Conservation (phyloP, 2,113 vertebrate genomes). For the Mastomys coucha region DNA sequence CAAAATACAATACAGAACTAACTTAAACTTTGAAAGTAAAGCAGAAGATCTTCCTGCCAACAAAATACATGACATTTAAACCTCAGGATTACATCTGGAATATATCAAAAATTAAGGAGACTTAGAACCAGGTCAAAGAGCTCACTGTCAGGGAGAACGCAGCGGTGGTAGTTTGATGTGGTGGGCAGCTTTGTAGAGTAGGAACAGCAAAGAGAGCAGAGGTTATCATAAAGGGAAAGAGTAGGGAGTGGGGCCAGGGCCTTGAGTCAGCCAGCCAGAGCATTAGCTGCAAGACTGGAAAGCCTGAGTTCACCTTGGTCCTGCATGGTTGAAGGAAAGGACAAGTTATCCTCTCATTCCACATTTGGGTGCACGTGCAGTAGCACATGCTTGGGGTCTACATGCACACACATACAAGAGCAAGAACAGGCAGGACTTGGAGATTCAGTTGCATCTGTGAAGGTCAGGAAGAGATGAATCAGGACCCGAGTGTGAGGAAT, state of each 20-base stretch:
- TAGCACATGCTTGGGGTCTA: background rate
- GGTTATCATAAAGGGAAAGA: background rate
- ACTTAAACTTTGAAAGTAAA: background rate
- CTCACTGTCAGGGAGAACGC: background rate
- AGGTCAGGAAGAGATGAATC: background rate
- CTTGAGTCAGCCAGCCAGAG: background rate
- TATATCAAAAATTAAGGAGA: background rate
- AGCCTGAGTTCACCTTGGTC: background rate
- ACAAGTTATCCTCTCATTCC: background rate
- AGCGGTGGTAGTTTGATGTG: rapidly evolving
- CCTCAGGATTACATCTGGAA: background rate
- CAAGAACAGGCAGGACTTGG: background rate
- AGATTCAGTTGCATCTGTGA: background rate
- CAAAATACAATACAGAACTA: background rate
- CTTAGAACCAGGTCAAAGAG: background rate
- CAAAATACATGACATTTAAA: background rate
- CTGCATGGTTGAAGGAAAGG: background rate
- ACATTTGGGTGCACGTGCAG: background rate
- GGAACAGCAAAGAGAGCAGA: background rate
- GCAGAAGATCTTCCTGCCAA: background rate
- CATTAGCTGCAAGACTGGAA: background rate
- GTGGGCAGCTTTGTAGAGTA: background rate
- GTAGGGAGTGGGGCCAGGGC: no score
- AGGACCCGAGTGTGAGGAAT: background rate
- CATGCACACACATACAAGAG: background rate